phyloP scores from a whole-genome alignment of 1,140 invertebrate species.

The Pissodes strobi region DNA sequence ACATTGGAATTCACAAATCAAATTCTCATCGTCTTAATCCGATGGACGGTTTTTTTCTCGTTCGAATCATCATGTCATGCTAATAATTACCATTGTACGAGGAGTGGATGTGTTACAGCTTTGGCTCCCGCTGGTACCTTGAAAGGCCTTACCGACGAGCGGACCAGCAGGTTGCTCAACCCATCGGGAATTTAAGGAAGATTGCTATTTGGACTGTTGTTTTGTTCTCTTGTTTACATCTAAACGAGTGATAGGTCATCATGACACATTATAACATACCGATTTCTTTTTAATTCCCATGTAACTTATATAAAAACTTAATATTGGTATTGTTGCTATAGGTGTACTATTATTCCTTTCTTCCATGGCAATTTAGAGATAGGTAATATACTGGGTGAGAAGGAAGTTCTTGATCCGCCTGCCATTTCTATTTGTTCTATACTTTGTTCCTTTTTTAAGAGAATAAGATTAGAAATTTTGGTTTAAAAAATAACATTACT shows the following conservation, averaged over 20 bases:
- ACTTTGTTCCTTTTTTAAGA: too few relatives aligned
- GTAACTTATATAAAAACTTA: too few relatives aligned
- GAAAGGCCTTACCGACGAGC: constrained; percentile 24
- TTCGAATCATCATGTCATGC: constrained; percentile 46
- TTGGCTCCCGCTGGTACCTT: constrained; percentile 42
- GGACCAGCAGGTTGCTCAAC: constrained; percentile 30
- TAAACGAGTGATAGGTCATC: constrained; percentile 29
- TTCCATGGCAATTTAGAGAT: too few relatives aligned
- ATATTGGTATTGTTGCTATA: too few relatives aligned
- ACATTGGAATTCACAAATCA: constrained; percentile 42
- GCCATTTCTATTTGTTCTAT: too few relatives aligned
- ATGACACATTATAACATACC: constrained; percentile 24
- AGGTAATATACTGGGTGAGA: too few relatives aligned
- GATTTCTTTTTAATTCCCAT: too few relatives aligned
- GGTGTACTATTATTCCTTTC: too few relatives aligned
- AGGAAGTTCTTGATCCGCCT: too few relatives aligned
- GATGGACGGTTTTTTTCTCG: constrained; percentile 34
- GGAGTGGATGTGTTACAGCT: constrained; percentile 44
- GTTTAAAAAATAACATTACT: too few relatives aligned
- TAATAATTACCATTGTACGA: constrained; percentile 50
- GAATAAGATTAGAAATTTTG: too few relatives aligned
- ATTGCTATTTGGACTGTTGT: constrained; percentile 36
- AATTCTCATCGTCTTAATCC: constrained; percentile 46
- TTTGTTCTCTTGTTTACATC: constrained; percentile 36
- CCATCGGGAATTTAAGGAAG: constrained; percentile 29